phyloP scores from a whole-genome alignment of 2,113 vertebrate genomes.

The Melanostigma gelatinosum region DNA sequence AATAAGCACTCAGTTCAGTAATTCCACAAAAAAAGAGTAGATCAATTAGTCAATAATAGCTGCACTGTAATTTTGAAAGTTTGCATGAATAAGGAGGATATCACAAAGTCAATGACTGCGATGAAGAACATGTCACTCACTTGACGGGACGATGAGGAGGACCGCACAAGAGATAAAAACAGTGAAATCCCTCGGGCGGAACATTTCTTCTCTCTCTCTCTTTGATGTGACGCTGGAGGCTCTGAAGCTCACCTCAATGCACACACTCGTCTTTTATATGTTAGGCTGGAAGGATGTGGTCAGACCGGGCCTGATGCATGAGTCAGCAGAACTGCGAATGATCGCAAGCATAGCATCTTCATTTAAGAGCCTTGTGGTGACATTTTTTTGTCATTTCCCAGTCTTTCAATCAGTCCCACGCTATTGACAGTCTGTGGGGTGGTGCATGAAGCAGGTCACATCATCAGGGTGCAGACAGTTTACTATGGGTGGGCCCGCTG shows the following conservation, averaged over 20 bases:
- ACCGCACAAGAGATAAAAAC: constrained; percentile 5
- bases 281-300: constrained; percentile 63
- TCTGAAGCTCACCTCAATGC: constrained; percentile 21
- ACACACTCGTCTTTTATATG: constrained; percentile 35
- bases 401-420: not conserved
- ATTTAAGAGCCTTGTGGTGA: not conserved
- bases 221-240: not conserved
- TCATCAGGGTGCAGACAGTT: not conserved
- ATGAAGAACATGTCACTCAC: constrained; percentile 48
- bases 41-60: not conserved
- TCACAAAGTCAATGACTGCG: not conserved
- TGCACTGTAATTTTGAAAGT: constrained; percentile 1
- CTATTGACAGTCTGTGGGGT: not conserved
- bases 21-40: not conserved
- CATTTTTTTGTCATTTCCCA: constrained; percentile 16
- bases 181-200: not conserved
- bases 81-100: not conserved
- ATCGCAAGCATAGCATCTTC: not conserved
- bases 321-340: constrained; percentile 26
- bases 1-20: not conserved
- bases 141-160: constrained; percentile 41
- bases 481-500: not conserved
- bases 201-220: constrained; percentile 44
- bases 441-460: not conserved
- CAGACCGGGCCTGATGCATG: constrained; percentile 2